These are phyloP conservation scores for Lycia hirtaria DNA, from an alignment of 2,888 invertebrate genomes.

Conservation along the genomic window DNA sequence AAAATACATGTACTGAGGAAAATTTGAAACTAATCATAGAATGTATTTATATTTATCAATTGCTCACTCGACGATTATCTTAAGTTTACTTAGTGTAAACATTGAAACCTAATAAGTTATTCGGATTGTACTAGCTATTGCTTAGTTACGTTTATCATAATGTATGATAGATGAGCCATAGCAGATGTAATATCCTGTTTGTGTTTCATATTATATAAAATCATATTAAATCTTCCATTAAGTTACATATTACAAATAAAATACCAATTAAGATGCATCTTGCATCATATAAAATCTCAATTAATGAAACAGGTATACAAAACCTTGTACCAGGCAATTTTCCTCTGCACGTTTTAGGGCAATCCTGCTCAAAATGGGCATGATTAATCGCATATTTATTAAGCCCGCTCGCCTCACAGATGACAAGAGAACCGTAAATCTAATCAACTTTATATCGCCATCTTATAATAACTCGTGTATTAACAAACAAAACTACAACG, in stretches of 20 bases:
- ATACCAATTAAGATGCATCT: conserved; percentile 8
- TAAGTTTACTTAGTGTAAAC: conserved; percentile 15
- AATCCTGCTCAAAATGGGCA: conserved; percentile 33
- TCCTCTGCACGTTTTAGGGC: conserved; percentile 11
- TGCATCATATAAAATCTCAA: conserved; percentile 7
- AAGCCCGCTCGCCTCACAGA: conserved; percentile 25
- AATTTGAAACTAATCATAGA: no score
- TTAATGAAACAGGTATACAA: conserved; percentile 11
- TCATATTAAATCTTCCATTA: neutral
- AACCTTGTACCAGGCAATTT: conserved; percentile 14
- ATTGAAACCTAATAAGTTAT: conserved; percentile 32
- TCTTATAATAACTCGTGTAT: conserved; percentile 50
- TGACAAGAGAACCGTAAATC: conserved; percentile 46
- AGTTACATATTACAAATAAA: neutral
- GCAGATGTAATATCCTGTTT: conserved; percentile 3
- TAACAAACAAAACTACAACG: conserved; percentile 51
- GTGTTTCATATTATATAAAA: neutral
- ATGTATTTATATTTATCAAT: no score
- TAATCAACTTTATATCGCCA: conserved; percentile 50
- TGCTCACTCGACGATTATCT: no score
- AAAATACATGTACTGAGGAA: no score
- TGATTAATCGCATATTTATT: conserved; percentile 37
- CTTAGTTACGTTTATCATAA: neutral
- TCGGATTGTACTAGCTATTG: conserved; percentile 13
- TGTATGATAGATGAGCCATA: conserved; percentile 1